Evolutionary conservation across 2,113 vertebrate species (phyloP).

Genomic region (Apteryx owenii): DNA sequence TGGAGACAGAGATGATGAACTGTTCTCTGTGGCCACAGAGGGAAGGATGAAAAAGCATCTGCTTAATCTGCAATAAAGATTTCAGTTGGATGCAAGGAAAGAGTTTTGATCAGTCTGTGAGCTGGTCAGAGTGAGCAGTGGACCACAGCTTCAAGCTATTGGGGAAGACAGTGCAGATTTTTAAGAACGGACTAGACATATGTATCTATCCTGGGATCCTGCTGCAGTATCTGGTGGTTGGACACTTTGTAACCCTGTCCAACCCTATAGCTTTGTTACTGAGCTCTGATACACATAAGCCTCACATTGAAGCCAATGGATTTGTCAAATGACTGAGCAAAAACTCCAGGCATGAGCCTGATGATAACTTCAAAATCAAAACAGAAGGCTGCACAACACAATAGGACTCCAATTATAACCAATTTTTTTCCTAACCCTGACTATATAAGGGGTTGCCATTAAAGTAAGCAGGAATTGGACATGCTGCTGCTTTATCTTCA

Average conservation of each 20-base stretch:
- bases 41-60: neutral
- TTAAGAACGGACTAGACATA: neutral
- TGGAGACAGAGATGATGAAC: neutral
- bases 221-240: neutral
- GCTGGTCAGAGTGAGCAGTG: neutral
- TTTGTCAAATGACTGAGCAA: neutral
- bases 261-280: neutral
- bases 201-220: neutral
- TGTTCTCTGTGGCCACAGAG: neutral
- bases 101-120: neutral
- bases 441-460: neutral
- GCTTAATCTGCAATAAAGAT: neutral
- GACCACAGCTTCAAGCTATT: neutral
- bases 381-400: neutral
- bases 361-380: neutral
- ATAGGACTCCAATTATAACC: neutral
- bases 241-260: neutral
- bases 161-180: neutral
- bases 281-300: neutral
- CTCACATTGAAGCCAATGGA: neutral
- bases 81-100: neutral
- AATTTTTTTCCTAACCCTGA: neutral
- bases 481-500: neutral
- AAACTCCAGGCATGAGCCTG: neutral
- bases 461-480: neutral